Evolutionary conservation across 2,888 invertebrate genomes (phyloP), one percentile per base, ranked within the genome.

Genomic region (Drosophila limbata): DNA sequence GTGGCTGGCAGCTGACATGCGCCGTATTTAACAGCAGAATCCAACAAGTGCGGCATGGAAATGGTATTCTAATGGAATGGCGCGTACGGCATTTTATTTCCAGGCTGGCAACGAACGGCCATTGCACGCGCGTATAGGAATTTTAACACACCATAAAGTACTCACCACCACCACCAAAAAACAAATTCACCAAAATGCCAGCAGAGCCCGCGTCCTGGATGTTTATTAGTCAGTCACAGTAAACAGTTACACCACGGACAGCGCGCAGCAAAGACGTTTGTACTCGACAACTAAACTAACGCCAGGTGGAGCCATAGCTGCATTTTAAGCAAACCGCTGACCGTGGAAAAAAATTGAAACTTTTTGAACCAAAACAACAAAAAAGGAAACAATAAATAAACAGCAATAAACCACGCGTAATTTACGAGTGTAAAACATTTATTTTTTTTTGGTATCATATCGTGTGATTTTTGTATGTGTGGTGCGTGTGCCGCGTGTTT

Each of bases 21-120:
- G 90, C 88, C 71, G 25, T 79, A n/a, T 1, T 21, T 13, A 42
- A 11, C 53, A 67, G 39, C 48, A 64, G 81, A 84, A 83, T 85
- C 88, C 91, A 91, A 91, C 91, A 91, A 91, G 91, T 91, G 90
- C 84, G 84, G 87, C 79, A 67, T 69, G 67, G 61, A 67, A 77
- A 68, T 67, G 63, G 45, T 47, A 37, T 35, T 47, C 28, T 15
- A 15, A 13, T 25, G 56, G 45, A 56, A 45, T 35, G 15, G 44
- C 28, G 40, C 53, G 28, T 40, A 56, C 45, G 45, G 25, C 45
- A 25, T 25, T 47, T 31, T n/a, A n/a, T n/a, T 52, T 56, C 55
- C 55, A 56, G 55, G 33, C 21, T 21, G 35, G 6, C 55, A 56
- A 44, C 35, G 13, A 35, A 6, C 51, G 37, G 21, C 33, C 50